Percentiles rank a stretch among this genome's conserved stretches.
These are phyloP conservation scores for Takifugu bimaculatus DNA, from an alignment of 2,113 vertebrate species.

Conservation along the genomic window DNA sequence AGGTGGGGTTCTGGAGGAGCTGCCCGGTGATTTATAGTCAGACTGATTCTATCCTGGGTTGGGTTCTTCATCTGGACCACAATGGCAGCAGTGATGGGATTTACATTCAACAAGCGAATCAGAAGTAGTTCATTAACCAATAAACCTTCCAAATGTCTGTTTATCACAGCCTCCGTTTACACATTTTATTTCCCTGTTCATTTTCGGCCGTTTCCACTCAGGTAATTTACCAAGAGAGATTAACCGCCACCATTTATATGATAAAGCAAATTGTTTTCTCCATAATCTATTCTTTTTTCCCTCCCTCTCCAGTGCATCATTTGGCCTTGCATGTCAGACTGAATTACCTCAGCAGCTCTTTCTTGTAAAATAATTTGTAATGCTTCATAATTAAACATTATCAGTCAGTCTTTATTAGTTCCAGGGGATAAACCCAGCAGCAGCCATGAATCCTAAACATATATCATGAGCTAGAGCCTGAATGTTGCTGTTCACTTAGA, in stretches of 20 bases:
- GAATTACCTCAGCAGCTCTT: constrained; percentile 17
- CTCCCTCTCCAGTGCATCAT: constrained; percentile 4
- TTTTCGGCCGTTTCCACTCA: constrained; percentile 38
- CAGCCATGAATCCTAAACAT: too few relatives aligned
- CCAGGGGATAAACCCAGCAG: too few relatives aligned
- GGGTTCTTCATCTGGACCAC: constrained; percentile 7
- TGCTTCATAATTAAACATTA: constrained; percentile 28
- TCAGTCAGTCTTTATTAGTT: background rate
- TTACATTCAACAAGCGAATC: constrained; percentile 22
- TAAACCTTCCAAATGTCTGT: constrained; percentile 22
- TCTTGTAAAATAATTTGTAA: constrained; percentile 33
- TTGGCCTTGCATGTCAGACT: constrained; percentile 8
- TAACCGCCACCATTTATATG: constrained; percentile 24
- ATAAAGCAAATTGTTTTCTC: constrained; percentile 25
- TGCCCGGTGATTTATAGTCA: constrained; percentile 16
- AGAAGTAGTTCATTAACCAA: constrained; percentile 37
- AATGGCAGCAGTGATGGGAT: constrained; percentile 21
- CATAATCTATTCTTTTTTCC: constrained; percentile 13
- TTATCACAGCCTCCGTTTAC: constrained; percentile 18
- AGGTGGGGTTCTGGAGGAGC: background rate
- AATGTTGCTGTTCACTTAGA: background rate
- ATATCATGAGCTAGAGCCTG: background rate
- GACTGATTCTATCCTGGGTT: constrained; percentile 4
- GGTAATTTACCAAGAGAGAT: constrained; percentile 47
- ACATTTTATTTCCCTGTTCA: constrained; percentile 27